phyloP scores from a whole-genome alignment of 2,888 invertebrate genomes.

The Trichopria drosophilae region DNA sequence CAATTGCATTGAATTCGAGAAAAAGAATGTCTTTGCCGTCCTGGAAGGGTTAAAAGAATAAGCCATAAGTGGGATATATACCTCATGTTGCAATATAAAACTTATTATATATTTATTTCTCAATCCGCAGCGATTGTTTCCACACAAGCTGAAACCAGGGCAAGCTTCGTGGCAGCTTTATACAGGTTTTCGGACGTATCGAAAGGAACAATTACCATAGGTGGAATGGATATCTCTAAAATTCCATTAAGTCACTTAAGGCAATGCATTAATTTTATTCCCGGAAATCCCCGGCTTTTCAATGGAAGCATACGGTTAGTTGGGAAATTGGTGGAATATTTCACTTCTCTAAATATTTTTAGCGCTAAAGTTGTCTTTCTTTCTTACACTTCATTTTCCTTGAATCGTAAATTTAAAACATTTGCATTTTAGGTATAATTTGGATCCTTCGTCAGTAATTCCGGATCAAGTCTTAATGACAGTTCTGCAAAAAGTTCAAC shows the following conservation, averaged over 20 bases:
- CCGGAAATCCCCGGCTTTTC: slow-evolving; percentile 39
- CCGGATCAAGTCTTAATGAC: slow-evolving; percentile 37
- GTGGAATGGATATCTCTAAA: slow-evolving; percentile 36
- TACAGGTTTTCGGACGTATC: slow-evolving; percentile 39
- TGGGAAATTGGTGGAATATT: too few relatives aligned
- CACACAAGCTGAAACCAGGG: slow-evolving; percentile 29
- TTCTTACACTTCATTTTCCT: too few relatives aligned
- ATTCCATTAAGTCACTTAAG: slow-evolving; percentile 37
- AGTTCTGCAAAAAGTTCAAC: slow-evolving; percentile 38
- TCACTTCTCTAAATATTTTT: too few relatives aligned
- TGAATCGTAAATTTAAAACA: not conserved
- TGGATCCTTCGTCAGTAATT: slow-evolving; percentile 37
- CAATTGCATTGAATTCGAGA: too few relatives aligned
- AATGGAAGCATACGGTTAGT: slow-evolving; percentile 39
- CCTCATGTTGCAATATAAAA: too few relatives aligned
- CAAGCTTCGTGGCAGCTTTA: slow-evolving; percentile 37
- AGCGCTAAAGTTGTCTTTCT: too few relatives aligned
- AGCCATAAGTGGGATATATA: too few relatives aligned
- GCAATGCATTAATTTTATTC: slow-evolving; percentile 39
- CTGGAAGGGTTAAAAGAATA: too few relatives aligned
- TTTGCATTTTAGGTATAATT: slow-evolving; percentile 35
- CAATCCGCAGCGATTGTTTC: slow-evolving; percentile 35
- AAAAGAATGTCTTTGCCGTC: too few relatives aligned
- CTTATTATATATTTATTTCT: too few relatives aligned
- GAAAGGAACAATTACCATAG: slow-evolving; percentile 39